These are phyloP conservation scores for Rhimphoctona megacephalus DNA, from an alignment of 2,888 invertebrate genomes.

Conservation along the genomic window DNA sequence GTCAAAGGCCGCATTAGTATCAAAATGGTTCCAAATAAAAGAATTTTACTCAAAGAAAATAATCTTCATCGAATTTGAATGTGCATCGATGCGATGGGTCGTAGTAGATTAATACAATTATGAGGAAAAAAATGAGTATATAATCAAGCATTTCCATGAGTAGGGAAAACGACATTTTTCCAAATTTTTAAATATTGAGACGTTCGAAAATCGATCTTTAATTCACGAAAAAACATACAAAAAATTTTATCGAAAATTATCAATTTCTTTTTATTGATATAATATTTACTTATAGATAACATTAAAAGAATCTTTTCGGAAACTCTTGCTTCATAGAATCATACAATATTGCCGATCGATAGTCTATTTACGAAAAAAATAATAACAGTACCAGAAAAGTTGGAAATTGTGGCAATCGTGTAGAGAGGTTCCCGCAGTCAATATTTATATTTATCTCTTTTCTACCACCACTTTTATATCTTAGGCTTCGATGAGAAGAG, in stretches of 20 bases:
- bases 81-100: no score
- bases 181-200: no score
- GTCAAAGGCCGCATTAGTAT: not conserved
- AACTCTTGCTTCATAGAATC: not conserved
- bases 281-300: not conserved
- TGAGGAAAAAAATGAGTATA: no score
- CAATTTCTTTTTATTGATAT: not conserved
- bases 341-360: not conserved
- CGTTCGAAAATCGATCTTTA: no score
- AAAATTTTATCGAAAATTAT: not conserved
- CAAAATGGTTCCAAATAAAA: no score
- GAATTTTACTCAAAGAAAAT: no score
- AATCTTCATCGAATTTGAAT: no score
- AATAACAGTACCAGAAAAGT: not conserved
- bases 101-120: no score
- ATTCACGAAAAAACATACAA: not conserved
- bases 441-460: not conserved
- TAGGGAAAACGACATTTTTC: no score
- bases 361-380: not conserved
- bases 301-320: not conserved
- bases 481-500: not conserved
- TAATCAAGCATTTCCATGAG: no score
- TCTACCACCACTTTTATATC: not conserved
- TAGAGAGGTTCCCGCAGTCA: not conserved
- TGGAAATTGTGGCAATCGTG: conserved; percentile 1